A percentile compares a stretch with the other conserved stretches of the same genome.
Evolutionary conservation across 2,113 vertebrate species (phyloP).

Genomic region (Mus spicilegus): DNA sequence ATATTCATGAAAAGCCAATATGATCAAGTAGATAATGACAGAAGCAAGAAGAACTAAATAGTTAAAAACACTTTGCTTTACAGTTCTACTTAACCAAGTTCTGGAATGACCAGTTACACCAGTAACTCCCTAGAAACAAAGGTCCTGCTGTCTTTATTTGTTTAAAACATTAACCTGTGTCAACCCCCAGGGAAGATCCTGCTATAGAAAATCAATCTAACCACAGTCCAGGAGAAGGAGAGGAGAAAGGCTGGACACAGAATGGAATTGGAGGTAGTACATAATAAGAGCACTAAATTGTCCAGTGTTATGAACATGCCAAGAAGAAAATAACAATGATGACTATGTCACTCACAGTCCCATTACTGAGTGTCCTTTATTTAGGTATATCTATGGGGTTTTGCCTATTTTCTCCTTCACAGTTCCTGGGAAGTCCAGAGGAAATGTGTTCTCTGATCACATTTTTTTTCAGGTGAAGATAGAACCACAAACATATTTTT

Average conservation of each 20-base stretch:
- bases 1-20: not conserved
- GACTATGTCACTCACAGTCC: not conserved
- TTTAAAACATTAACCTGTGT: slow-evolving; percentile 62
- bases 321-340: slow-evolving; percentile 29
- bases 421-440: not conserved
- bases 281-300: slow-evolving; percentile 15
- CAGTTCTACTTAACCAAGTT: slow-evolving; percentile 1
- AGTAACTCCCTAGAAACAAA: slow-evolving; percentile 43
- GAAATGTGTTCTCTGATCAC: not conserved
- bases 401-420: not conserved
- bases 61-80: slow-evolving; percentile 34
- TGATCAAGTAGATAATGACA: not conserved
- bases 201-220: slow-evolving; percentile 50
- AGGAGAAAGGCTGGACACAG: not conserved
- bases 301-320: not conserved
- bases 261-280: not conserved
- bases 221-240: not conserved
- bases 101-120: not conserved
- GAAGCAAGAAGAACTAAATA: slow-evolving; percentile 35
- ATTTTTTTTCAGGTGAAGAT: slow-evolving; percentile 19
- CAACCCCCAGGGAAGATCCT: not conserved
- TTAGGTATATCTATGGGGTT: not conserved
- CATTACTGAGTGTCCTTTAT: slow-evolving; percentile 35
- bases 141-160: slow-evolving; percentile 42
- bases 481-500: slow-evolving; percentile 12